phyloP scores from a whole-genome alignment of 2,888 invertebrate genomes.

The Lamproptera curius region DNA sequence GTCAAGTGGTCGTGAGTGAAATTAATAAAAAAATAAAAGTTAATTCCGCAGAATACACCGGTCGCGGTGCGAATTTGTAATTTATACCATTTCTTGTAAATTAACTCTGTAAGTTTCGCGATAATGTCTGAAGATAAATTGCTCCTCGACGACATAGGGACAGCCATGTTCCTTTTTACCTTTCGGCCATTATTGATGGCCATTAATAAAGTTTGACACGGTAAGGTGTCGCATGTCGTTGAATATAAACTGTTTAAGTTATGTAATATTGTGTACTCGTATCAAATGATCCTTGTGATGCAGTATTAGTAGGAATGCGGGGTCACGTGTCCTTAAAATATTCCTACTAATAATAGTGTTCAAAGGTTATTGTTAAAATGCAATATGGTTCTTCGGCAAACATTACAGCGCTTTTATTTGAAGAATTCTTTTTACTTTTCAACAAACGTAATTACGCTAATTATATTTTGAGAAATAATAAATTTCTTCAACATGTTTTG shows the following conservation, averaged over 20 bases:
- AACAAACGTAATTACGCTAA: too few relatives aligned
- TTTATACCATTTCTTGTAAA: slow-evolving; percentile 8
- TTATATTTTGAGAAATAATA: too few relatives aligned
- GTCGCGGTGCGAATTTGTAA: slow-evolving; percentile 2
- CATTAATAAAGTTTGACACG: slow-evolving; percentile 12
- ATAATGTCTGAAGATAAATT: slow-evolving; percentile 15
- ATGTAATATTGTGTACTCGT: slow-evolving; percentile 1
- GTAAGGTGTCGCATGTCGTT: slow-evolving; percentile 15
- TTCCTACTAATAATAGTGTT: too few relatives aligned
- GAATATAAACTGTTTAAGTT: slow-evolving; percentile 9
- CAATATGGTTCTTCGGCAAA: too few relatives aligned
- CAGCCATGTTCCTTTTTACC: slow-evolving; percentile 6
- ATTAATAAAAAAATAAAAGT: too few relatives aligned
- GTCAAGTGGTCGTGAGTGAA: too few relatives aligned
- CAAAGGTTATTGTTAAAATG: too few relatives aligned
- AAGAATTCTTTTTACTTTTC: too few relatives aligned
- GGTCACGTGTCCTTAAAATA: slow-evolving; percentile 11
- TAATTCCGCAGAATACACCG: slow-evolving; percentile 4
- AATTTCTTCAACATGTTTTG: too few relatives aligned
- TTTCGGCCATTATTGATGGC: slow-evolving; percentile 15
- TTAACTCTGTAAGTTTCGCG: slow-evolving; percentile 13
- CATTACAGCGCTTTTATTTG: too few relatives aligned
- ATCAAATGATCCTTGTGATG: not conserved
- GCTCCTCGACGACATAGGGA: slow-evolving; percentile 3
- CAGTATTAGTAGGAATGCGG: not conserved